Evolutionary conservation across 2,888 invertebrate genomes (phyloP).

Genomic region (Pollenia angustigena): DNA sequence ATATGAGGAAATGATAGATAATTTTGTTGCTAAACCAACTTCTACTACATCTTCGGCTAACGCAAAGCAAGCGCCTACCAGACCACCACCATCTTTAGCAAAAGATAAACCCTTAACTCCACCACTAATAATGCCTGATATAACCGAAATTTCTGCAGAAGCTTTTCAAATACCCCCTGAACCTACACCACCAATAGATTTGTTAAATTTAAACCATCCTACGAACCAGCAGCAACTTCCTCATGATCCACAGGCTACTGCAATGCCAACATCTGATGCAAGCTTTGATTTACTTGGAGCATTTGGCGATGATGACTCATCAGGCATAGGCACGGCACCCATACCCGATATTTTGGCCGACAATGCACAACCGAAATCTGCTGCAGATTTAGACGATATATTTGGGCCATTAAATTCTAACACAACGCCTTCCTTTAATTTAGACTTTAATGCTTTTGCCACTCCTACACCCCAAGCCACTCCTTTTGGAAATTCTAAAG

Average conservation of each 20-base stretch:
- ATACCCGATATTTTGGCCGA: constrained; percentile 82
- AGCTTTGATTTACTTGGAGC: constrained; percentile 87
- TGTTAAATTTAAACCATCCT: constrained; percentile 85
- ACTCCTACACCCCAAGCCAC: constrained; percentile 74
- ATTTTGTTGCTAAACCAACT: constrained; percentile 87
- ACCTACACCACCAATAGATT: constrained; percentile 85
- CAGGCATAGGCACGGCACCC: constrained; percentile 80
- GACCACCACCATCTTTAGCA: constrained; percentile 80
- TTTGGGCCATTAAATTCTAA: constrained; percentile 85
- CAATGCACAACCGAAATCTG: constrained; percentile 77
- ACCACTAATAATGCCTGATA: constrained; percentile 81
- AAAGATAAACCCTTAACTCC: constrained; percentile 74
- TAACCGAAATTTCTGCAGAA: constrained; percentile 80
- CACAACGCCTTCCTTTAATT: constrained; percentile 74
- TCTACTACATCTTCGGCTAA: constrained; percentile 75
- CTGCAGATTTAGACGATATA: constrained; percentile 87
- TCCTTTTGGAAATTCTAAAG: constrained; percentile 65
- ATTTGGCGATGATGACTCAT: constrained; percentile 82
- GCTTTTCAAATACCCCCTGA: constrained; percentile 80
- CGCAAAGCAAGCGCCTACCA: constrained; percentile 76
- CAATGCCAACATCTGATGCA: constrained; percentile 82
- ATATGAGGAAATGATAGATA: constrained; percentile 92
- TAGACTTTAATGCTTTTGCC: constrained; percentile 78
- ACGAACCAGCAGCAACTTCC: constrained; percentile 74
- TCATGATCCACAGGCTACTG: constrained; percentile 78